These are phyloP conservation scores for Dipodomys stephensi DNA, from an alignment of 2,113 vertebrate species.

Conservation along the genomic window DNA sequence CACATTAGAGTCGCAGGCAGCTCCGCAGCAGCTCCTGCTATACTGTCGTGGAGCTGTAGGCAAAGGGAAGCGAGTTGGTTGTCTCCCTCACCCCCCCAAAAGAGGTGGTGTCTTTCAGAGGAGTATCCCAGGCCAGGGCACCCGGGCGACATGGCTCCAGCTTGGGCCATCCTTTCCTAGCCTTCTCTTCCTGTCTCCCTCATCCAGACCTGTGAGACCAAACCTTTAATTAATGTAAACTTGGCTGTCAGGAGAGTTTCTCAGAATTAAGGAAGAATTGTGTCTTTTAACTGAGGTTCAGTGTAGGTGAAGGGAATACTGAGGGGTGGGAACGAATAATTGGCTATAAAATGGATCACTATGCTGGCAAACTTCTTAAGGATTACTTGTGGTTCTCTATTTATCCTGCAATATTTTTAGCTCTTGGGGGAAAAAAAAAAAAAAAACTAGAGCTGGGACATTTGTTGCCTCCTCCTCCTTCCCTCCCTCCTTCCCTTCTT, in stretches of 20 bases:
- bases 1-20: slow-evolving; percentile 48
- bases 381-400: slow-evolving; percentile 63
- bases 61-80: background rate
- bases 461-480: slow-evolving; percentile 71
- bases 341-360: slow-evolving; percentile 59
- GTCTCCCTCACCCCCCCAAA: background rate
- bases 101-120: background rate
- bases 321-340: slow-evolving; percentile 1
- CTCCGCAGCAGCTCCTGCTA: background rate
- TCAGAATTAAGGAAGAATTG: background rate
- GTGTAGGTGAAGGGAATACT: background rate
- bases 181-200: background rate
- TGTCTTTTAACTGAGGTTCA: slow-evolving; percentile 2
- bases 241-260: slow-evolving; percentile 37
- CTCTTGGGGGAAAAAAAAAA: slow-evolving; percentile 33
- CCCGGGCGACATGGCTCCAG: background rate
- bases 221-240: slow-evolving; percentile 54
- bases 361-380: slow-evolving; percentile 61
- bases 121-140: background rate
- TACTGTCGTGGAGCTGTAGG: background rate
- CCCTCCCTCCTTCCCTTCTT: background rate
- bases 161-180: background rate
- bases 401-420: slow-evolving; percentile 80
- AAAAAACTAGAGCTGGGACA: slow-evolving; percentile 61
- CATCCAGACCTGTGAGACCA: slow-evolving; percentile 57